Evolutionary conservation across 2,797 vertebrate species (phyloP), one percentile per base, ranked within the genome.

Genomic region (Xenopus petersii): DNA sequence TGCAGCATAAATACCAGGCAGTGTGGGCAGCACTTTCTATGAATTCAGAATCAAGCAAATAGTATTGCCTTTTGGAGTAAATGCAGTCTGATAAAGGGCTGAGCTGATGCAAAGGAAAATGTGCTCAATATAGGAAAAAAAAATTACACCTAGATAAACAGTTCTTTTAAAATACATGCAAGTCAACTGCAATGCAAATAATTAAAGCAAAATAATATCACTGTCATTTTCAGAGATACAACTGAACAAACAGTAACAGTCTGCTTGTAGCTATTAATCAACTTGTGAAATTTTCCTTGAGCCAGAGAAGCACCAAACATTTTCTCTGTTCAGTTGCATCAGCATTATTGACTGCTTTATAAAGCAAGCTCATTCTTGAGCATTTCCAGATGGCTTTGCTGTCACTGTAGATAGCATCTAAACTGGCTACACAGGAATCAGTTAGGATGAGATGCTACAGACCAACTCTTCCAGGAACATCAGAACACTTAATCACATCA

Each of bases 351-450:
- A 75, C 80, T 63, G 47, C 54, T 68, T 75, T 30, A 71, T 66
- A 76, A 2, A 74, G 59, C 71, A 77, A 81, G 72, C 51, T 17
- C 70, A 72, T 33, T 47, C 65, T 15, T 9, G 36, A 71, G 30
- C 65, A 71, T 73, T 73, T 79, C 49, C 73, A 81, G 42, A 54
- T 80, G 65, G 26, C 75, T 74, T 77, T 75, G 79, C 55, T 81
- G 68, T 73, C 77, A 66, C 24, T 80, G 78, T 2, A 79, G 71
- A 82, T 74, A 75, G 63, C 47, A 61, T 65, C 33, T 51, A 73
- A 70, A 49, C 59, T 70, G 69, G 2, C 76, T 80, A 62, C 69
- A 26, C 55, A 71, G 67, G 48, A 66, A 82, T 3, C 26, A 64
- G 3, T 62, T 15, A 74, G 64, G 59, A 77, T 64, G 82, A 71